These are phyloP conservation scores for Pempheris klunzingeri DNA, from an alignment of 2,797 vertebrate genomes.

Conservation along the genomic window DNA sequence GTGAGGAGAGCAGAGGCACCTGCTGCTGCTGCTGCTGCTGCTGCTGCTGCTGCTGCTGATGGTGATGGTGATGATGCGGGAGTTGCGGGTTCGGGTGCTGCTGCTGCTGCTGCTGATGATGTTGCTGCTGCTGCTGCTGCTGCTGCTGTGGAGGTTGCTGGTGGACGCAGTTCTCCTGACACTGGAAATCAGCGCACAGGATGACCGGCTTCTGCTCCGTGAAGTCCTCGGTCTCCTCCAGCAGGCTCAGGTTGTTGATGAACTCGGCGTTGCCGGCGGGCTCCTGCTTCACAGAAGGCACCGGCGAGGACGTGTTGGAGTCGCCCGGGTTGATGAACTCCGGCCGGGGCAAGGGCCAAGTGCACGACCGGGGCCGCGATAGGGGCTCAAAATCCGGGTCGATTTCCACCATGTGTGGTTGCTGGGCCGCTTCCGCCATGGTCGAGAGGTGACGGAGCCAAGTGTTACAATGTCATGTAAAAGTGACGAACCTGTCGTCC, in stretches of 20 bases:
- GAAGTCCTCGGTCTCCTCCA: constrained; percentile 94
- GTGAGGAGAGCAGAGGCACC: constrained; percentile 88
- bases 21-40: constrained; percentile 84
- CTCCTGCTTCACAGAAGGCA: constrained; percentile 90
- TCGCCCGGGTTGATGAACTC: constrained; percentile 92
- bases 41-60: constrained; percentile 78
- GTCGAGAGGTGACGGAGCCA: constrained; percentile 64
- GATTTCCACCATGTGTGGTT: constrained; percentile 92
- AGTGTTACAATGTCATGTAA: constrained; percentile 81
- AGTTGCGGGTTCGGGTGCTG: constrained; percentile 78
- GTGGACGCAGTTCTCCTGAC: constrained; percentile 88
- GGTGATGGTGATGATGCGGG: constrained; percentile 71
- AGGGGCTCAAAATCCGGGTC: constrained; percentile 97
- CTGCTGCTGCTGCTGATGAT: constrained; percentile 49
- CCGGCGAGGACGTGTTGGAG: constrained; percentile 93
- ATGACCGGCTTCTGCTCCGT: constrained; percentile 81
- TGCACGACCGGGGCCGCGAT: constrained; percentile 95
- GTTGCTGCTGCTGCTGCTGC: constrained; percentile 71
- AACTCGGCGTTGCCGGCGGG: constrained; percentile 86
- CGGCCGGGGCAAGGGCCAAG: constrained; percentile 96
- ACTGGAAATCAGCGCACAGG: constrained; percentile 90
- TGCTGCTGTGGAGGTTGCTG: constrained; percentile 80
- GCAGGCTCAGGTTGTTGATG: constrained; percentile 90
- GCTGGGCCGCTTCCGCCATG: constrained; percentile 92
- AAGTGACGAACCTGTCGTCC: constrained; percentile 38